These are phyloP conservation scores for Corapipo altera DNA, from an alignment of 2,113 vertebrate species.

Conservation along the genomic window DNA sequence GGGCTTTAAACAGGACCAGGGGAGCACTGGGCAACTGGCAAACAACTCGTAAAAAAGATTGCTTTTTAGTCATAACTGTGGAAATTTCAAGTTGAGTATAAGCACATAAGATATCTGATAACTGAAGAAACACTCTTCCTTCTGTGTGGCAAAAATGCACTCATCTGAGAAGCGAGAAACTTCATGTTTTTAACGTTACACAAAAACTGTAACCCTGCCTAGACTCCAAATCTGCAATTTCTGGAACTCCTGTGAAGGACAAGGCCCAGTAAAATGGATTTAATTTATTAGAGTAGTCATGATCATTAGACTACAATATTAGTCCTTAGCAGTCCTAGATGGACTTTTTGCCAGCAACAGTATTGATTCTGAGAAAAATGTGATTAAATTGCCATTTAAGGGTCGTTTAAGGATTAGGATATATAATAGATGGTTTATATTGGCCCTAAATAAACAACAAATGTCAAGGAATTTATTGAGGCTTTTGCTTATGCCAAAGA, in stretches of 20 bases:
- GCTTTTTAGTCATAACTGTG: not conserved
- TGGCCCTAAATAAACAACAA: constrained; percentile 25
- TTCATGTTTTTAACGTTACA: not conserved
- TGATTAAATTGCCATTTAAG: not conserved
- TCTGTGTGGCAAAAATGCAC: not conserved
- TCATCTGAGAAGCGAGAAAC: not conserved
- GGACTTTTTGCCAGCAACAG: not conserved
- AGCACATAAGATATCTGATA: not conserved
- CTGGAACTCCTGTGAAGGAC: not conserved
- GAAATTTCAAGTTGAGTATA: not conserved
- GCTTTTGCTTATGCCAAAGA: constrained; percentile 29
- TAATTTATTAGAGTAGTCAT: not conserved
- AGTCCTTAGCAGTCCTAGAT: not conserved
- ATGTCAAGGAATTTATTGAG: constrained; percentile 39
- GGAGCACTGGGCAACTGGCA: not conserved
- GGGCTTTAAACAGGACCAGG: not conserved
- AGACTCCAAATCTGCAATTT: not conserved
- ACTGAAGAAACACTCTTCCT: not conserved
- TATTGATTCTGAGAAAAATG: constrained; percentile 21
- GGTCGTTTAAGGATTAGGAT: constrained; percentile 38
- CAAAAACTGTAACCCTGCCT: not conserved
- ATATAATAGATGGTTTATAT: constrained; percentile 15
- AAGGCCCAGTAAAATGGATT: not conserved
- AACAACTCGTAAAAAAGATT: not conserved
- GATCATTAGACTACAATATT: not conserved